Percentiles rank a stretch among this genome's conserved stretches.
Evolutionary conservation across 2,113 vertebrate genomes (phyloP).

Genomic region (Callithrix jacchus): DNA sequence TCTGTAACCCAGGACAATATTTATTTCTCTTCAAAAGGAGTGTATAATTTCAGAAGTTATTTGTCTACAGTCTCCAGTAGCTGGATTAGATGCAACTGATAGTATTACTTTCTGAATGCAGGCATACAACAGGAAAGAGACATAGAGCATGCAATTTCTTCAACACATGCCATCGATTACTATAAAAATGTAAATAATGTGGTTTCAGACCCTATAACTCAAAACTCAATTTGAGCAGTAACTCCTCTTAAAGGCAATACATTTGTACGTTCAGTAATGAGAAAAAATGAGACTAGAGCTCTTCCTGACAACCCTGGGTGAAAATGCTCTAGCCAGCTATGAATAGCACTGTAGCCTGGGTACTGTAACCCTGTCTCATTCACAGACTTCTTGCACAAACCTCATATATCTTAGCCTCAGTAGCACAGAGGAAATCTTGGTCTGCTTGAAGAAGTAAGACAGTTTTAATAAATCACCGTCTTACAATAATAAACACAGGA

Average conservation of each 20-base stretch:
- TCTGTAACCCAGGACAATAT: background rate
- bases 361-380: conserved; percentile 52
- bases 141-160: conserved; percentile 9
- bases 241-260: conserved; percentile 54
- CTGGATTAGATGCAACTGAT: background rate
- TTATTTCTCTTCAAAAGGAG: background rate
- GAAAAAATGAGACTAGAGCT: conserved; percentile 45
- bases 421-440: conserved; percentile 75
- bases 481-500: conserved; percentile 82
- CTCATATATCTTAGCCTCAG: conserved; percentile 74
- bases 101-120: background rate
- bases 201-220: conserved; percentile 64
- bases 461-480: conserved; percentile 81
- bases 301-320: conserved; percentile 55
- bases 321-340: conserved; percentile 35
- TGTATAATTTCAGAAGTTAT: background rate
- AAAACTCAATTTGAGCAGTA: conserved; percentile 65
- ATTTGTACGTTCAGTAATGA: conserved; percentile 59
- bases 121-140: background rate
- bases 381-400: conserved; percentile 51
- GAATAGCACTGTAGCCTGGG: conserved; percentile 34
- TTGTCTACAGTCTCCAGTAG: background rate
- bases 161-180: conserved; percentile 58
- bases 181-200: conserved; percentile 58
- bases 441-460: conserved; percentile 77